Base-by-base conservation (phyloP, 30 jellyfish, hydroid and myxozoan genomes). In the Turritopsis rubra region DNA sequence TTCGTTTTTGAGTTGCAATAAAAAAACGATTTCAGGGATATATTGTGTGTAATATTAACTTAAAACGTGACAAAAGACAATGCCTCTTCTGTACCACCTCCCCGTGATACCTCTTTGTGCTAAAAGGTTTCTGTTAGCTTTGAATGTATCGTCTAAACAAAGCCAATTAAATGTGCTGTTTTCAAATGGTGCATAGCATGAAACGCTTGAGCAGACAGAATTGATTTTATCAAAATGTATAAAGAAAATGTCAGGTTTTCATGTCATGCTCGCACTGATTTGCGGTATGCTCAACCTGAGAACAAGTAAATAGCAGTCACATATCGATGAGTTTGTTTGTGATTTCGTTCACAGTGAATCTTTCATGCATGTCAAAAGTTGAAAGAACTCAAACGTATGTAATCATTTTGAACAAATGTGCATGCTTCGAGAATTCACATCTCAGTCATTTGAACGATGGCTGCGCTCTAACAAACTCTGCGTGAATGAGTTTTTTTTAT, bases 341-440 rank as follows among this genome's bases (percentile, higher is more conserved):
- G 71, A 60, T 53, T 60, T 77, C 71, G 41, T 77, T 24, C 41
- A 28, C 85, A 75, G 52, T 24, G 54, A 60, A 30, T 30, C 85
- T 60, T 0, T 52, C 85, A 77, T 77, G 85, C 85, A 77, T 77
- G 85, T 52, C 85, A 60, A 18, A 26, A 66, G 85, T 21, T 77
- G 77, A 68, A 41, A 41, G 60, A 41, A 41, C 13, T 3, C 60
- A 41, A 3, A 5, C 13, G 60, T 41, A 41, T 41, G 60, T 41
- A 3, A 41, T 41, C 9, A 3, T 41, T 41, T 41, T 41, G 60
- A 41, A 13, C 60, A 41, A 41, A 41, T 41, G 13, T 41, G 60
- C 60, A 3, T 41, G 60, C 9, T 13, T 41, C 60, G 60, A 41
- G 5, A 5, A 41, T 41, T 41, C 60, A 41, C 13, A 41, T 41